Evolutionary conservation across 2,888 invertebrate genomes (phyloP).

Genomic region (Seira musarum): DNA sequence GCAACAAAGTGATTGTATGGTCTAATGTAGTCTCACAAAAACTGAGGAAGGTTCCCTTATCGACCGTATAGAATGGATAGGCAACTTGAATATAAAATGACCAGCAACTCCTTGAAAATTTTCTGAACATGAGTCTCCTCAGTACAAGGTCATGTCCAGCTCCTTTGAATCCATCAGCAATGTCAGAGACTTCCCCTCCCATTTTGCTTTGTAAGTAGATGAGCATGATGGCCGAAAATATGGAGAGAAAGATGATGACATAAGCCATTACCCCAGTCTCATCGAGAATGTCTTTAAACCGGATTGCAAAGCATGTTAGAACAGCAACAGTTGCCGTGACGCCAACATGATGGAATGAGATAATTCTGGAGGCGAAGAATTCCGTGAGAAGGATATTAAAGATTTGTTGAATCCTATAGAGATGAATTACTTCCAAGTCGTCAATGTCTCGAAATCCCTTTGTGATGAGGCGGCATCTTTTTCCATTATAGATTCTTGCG

Average conservation of each 20-base stretch:
- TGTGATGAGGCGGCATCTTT: background rate
- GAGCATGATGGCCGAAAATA: background rate
- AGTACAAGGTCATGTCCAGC: background rate
- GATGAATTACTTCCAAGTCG: background rate
- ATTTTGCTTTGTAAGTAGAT: background rate
- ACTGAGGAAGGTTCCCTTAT: conserved; percentile 1
- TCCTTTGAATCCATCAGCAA: background rate
- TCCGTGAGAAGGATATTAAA: conserved; percentile 10
- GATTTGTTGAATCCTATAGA: conserved; percentile 15
- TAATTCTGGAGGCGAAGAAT: background rate
- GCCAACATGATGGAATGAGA: conserved; percentile 30
- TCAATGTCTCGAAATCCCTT: background rate
- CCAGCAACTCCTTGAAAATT: conserved; percentile 3
- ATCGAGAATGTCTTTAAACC: background rate
- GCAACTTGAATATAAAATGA: conserved; percentile 14
- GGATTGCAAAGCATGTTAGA: background rate
- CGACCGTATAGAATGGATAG: conserved; percentile 22
- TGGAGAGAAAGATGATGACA: background rate
- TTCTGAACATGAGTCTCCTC: background rate
- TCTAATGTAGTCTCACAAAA: conserved; percentile 5
- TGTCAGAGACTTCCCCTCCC: background rate
- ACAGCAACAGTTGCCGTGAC: background rate
- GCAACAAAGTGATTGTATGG: background rate
- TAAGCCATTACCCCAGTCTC: background rate
- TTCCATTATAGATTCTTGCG: background rate